Conservation (phyloP, 1,140 invertebrate species). For the Doryteuthis pealeii region DNA sequence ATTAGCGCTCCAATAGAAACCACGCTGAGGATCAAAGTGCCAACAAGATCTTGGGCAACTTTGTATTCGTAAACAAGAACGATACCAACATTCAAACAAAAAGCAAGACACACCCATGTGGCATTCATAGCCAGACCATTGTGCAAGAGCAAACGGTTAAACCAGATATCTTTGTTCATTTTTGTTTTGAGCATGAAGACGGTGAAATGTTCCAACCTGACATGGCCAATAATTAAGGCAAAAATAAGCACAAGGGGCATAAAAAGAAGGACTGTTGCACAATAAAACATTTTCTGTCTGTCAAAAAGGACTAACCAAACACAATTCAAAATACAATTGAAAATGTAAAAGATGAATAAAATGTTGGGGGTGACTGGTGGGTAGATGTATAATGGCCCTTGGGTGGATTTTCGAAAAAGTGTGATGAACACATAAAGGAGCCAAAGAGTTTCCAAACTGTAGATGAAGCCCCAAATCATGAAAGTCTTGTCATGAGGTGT, state of each 20-base stretch:
- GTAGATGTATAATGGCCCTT: conserved; percentile 22
- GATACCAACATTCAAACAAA: conserved; percentile 47
- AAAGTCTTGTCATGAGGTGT: conserved; percentile 53
- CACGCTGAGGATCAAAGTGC: conserved; percentile 22
- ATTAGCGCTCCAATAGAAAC: neutral
- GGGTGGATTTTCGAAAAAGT: conserved; percentile 34
- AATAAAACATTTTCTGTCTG: neutral
- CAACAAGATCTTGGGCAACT: conserved; percentile 6
- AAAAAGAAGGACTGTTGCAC: neutral
- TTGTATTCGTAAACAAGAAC: conserved; percentile 26
- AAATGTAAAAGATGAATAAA: neutral
- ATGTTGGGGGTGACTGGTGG: neutral
- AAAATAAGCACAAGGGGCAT: neutral
- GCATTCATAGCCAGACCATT: conserved; percentile 54
- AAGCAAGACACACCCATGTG: conserved; percentile 51
- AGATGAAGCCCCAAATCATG: conserved; percentile 52
- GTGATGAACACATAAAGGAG: conserved; percentile 40
- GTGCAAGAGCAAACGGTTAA: conserved; percentile 48
- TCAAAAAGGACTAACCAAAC: conserved; percentile 10
- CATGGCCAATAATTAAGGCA: neutral
- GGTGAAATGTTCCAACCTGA: neutral
- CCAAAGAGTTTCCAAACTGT: conserved; percentile 44
- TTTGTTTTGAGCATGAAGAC: neutral
- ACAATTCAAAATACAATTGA: neutral
- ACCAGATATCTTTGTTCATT: conserved; percentile 34